Evolutionary conservation across 2,113 vertebrate species (phyloP).

Genomic region (Pseudorhombus dupliciocellatus): DNA sequence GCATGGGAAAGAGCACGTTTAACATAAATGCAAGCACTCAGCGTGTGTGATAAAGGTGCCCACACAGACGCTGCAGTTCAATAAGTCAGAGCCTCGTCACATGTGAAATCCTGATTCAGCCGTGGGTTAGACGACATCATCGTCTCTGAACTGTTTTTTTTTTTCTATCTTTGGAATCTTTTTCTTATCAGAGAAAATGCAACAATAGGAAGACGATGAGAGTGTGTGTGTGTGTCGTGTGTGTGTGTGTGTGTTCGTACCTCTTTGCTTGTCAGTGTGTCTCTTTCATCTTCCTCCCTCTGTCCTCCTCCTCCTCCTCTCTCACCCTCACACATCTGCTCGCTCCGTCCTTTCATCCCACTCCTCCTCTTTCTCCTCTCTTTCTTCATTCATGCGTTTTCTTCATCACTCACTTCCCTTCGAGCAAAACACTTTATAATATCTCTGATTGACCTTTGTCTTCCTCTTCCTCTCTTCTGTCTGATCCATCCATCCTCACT

Average conservation of each 20-base stretch:
- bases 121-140: no score
- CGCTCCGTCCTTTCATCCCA: neutral
- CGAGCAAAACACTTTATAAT: neutral
- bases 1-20: no score
- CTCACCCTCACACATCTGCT: constrained; percentile 30
- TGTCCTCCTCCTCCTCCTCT: neutral
- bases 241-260: constrained; percentile 16
- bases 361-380: neutral
- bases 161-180: no score
- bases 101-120: no score
- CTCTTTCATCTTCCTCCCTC: constrained; percentile 33
- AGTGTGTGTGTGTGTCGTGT: constrained; percentile 10
- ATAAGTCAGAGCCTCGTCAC: no score
- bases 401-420: neutral
- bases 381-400: constrained; percentile 6
- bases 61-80: no score
- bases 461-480: neutral
- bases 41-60: no score
- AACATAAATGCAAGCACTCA: no score
- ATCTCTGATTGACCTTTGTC: neutral
- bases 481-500: constrained; percentile 5
- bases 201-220: neutral
- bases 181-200: no score
- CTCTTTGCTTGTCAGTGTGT: constrained; percentile 1
- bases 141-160: no score